Evolutionary conservation across 1,140 invertebrate species (phyloP).

Genomic region (Acromyrmex echinatior): DNA sequence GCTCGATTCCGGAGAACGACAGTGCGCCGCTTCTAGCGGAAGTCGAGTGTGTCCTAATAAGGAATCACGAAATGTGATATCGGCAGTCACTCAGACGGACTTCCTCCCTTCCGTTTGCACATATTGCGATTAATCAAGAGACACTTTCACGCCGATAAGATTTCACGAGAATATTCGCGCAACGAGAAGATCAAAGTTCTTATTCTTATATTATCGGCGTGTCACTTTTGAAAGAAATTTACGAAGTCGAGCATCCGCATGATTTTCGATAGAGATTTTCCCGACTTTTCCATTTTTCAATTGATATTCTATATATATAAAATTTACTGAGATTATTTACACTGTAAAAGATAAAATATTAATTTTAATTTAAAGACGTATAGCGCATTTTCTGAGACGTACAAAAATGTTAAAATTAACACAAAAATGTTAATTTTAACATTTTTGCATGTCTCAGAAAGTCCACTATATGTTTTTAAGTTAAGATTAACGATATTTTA

Average conservation of each 20-base stretch:
- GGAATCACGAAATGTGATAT: constrained; percentile 55
- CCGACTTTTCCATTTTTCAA: background rate
- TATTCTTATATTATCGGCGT: constrained; percentile 21
- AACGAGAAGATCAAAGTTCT: background rate
- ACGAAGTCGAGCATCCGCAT: background rate
- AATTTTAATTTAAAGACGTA: too few species aligned
- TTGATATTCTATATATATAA: background rate
- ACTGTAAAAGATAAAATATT: too few species aligned
- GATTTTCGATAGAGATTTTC: constrained; percentile 13
- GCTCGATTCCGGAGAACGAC: constrained; percentile 51
- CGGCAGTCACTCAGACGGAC: constrained; percentile 46
- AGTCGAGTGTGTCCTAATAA: constrained; percentile 43
- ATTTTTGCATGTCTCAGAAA: too few species aligned
- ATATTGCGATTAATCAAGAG: constrained; percentile 11
- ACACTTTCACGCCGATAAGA: background rate
- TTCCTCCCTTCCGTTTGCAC: background rate
- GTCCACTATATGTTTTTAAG: too few species aligned
- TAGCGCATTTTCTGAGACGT: too few species aligned
- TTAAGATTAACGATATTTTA: too few species aligned
- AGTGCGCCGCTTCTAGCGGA: constrained; percentile 4
- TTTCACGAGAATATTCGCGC: background rate
- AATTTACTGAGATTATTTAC: constrained; percentile 5
- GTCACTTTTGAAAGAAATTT: constrained; percentile 16
- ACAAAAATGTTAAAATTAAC: too few species aligned
- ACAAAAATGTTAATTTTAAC: too few species aligned